Conservation (phyloP, 2,113 vertebrate genomes). For the Gnathonemus echidnorhynchus region DNA sequence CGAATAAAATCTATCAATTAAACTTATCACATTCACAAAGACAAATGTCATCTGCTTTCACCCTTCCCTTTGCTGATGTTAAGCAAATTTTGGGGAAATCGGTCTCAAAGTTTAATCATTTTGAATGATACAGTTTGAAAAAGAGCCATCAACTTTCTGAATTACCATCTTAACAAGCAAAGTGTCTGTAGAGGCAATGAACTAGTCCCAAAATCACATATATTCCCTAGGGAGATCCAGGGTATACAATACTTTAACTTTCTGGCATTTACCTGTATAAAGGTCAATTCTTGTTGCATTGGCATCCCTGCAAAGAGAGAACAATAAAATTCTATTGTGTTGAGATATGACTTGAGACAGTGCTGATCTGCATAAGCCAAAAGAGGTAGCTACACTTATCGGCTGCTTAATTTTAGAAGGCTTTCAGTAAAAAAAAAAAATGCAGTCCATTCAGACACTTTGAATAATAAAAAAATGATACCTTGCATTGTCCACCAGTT, state of each 20-base stretch:
- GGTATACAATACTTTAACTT: not conserved
- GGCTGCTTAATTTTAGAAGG: not conserved
- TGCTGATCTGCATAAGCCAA: not conserved
- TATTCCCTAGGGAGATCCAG: not conserved
- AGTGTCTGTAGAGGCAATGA: not conserved
- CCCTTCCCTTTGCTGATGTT: not conserved
- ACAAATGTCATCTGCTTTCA: not conserved
- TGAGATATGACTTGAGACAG: not conserved
- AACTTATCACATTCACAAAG: not conserved
- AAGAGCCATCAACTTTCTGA: not conserved
- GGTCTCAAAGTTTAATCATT: not conserved
- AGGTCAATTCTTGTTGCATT: slow-evolving; percentile 95
- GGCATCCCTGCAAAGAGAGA: slow-evolving; percentile 75
- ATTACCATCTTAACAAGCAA: not conserved
- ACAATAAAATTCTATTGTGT: not conserved
- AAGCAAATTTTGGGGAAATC: not conserved
- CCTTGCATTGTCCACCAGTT: slow-evolving; percentile 98
- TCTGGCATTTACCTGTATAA: slow-evolving; percentile 74
- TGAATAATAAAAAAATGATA: slow-evolving; percentile 42
- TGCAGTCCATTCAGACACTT: not conserved
- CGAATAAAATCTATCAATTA: not conserved
- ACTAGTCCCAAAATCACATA: not conserved
- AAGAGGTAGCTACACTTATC: not conserved
- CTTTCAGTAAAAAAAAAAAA: not conserved
- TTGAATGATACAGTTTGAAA: not conserved